Conservation (phyloP, 2,797 vertebrate genomes). For the Lacerta bilineata region DNA sequence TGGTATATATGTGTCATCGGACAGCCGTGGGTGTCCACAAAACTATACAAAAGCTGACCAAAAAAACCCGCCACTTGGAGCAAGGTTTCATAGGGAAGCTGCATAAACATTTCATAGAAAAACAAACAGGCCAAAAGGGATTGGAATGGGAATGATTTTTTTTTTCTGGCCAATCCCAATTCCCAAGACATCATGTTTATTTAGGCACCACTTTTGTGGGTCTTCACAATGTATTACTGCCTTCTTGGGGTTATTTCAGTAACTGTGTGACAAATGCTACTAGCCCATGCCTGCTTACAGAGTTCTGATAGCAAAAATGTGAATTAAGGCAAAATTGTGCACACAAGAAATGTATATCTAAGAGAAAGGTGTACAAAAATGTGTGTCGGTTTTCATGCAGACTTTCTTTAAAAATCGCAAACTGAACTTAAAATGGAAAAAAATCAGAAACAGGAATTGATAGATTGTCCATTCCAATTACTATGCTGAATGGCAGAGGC, state of each 20-base stretch:
- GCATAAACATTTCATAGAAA: background rate
- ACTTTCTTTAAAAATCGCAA: no score
- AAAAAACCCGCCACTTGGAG: background rate
- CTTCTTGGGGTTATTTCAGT: background rate
- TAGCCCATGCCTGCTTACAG: no score
- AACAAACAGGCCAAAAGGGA: background rate
- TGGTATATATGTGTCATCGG: constrained; percentile 19
- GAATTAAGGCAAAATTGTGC: no score
- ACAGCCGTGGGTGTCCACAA: background rate
- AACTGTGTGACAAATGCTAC: background rate
- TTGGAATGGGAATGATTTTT: background rate
- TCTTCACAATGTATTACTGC: background rate
- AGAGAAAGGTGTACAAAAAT: no score
- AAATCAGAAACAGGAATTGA: no score
- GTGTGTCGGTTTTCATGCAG: no score
- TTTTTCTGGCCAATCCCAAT: background rate
- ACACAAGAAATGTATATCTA: no score
- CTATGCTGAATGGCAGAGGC: background rate
- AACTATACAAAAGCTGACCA: background rate
- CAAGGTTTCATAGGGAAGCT: background rate
- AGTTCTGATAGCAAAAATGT: no score
- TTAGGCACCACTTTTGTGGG: background rate
- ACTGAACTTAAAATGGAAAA: no score
- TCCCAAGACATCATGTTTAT: background rate
- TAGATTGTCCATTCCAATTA: background rate